phyloP scores from a whole-genome alignment of 1,140 invertebrate genomes.

The Cydia fagiglandana region DNA sequence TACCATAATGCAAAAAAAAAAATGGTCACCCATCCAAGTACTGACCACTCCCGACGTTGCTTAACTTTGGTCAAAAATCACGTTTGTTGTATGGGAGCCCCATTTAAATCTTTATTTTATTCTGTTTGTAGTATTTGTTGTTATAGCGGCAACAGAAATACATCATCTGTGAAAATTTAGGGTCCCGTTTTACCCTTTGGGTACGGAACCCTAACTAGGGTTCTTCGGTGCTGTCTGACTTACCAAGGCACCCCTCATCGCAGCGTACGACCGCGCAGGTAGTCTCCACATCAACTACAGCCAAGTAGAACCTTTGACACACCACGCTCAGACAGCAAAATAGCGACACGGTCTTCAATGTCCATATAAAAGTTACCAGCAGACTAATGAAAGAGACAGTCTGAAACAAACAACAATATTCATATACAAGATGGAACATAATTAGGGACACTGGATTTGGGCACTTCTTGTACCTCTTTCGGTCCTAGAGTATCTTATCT shows the following conservation, averaged over 20 bases:
- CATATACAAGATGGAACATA: not conserved
- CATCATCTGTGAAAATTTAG: too few relatives aligned
- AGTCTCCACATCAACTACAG: not conserved
- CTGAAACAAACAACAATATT: not conserved
- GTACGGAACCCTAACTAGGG: too few relatives aligned
- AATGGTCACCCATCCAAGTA: too few relatives aligned
- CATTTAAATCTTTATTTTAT: too few relatives aligned
- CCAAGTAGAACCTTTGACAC: not conserved
- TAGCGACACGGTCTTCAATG: not conserved
- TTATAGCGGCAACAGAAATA: too few relatives aligned
- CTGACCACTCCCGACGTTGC: too few relatives aligned
- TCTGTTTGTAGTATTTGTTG: too few relatives aligned
- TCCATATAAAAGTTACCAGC: not conserved
- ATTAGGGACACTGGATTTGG: not conserved
- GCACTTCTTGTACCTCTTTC: too few relatives aligned
- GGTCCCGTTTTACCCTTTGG: too few relatives aligned
- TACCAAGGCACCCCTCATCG: conserved; percentile 1
- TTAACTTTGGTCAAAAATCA: too few relatives aligned
- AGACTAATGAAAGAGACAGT: not conserved
- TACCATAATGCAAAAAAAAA: too few relatives aligned
- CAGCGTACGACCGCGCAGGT: not conserved
- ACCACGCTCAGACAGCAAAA: not conserved
- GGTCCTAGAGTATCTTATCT: not conserved
- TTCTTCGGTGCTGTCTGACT: not conserved
- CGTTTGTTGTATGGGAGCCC: too few relatives aligned